These are phyloP conservation scores for Augochlorella aurata DNA, from an alignment of 2,888 invertebrate genomes.

Conservation along the genomic window DNA sequence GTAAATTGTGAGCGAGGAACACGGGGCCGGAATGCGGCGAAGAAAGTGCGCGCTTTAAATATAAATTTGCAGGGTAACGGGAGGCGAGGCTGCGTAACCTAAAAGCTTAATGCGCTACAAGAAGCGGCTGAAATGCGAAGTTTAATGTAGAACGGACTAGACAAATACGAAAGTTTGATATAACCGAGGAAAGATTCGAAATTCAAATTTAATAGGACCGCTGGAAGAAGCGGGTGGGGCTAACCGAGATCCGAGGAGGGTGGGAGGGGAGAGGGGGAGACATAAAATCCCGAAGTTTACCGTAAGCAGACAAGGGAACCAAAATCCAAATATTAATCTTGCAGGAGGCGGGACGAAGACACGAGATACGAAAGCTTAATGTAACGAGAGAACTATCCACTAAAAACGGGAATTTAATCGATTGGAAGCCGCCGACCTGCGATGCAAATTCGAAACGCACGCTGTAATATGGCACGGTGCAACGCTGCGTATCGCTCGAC, in stretches of 20 bases:
- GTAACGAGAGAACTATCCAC: slow-evolving; percentile 28
- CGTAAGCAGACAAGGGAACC: slow-evolving; percentile 6
- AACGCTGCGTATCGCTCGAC: no score
- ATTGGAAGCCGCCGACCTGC: not conserved
- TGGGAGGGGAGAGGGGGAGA: not conserved
- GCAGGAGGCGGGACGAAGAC: not conserved
- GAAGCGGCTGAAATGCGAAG: slow-evolving; percentile 19
- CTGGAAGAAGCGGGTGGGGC: no score
- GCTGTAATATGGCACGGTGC: not conserved
- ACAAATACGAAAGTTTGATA: slow-evolving; percentile 40
- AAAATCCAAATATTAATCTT: slow-evolving; percentile 37
- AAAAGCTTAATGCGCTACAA: slow-evolving; percentile 26
- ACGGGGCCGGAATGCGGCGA: not conserved
- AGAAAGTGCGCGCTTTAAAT: slow-evolving; percentile 10
- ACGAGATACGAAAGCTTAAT: not conserved
- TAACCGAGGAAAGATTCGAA: slow-evolving; percentile 21
- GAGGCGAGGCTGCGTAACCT: slow-evolving; percentile 1
- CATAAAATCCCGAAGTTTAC: slow-evolving; percentile 35
- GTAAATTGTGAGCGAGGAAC: not conserved
- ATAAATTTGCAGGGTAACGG: slow-evolving; percentile 25
- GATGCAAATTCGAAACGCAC: slow-evolving; percentile 22
- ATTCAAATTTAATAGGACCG: slow-evolving; percentile 37
- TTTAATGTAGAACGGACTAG: slow-evolving; percentile 26
- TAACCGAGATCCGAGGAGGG: not conserved
- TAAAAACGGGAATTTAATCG: slow-evolving; percentile 43